phyloP scores from a whole-genome alignment of 2,888 invertebrate genomes.

The Germaria angustata region DNA sequence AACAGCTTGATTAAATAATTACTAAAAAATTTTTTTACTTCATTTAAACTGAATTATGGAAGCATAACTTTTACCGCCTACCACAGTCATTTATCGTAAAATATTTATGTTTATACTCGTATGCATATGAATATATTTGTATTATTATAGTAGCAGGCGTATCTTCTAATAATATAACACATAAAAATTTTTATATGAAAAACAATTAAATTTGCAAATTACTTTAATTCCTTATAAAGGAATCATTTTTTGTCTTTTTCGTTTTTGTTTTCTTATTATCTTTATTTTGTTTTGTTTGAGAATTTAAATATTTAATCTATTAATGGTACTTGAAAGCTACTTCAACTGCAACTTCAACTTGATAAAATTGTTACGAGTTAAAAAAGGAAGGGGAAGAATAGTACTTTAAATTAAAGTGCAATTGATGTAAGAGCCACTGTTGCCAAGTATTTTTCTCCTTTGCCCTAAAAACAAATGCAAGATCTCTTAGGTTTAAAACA shows the following conservation, averaged over 20 bases:
- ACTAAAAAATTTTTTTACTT: background rate
- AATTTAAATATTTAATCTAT: slow-evolving; percentile 62
- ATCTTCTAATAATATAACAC: too few relatives aligned
- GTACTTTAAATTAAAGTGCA: slow-evolving; percentile 35
- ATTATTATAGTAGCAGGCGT: background rate
- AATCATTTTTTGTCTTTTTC: too few relatives aligned
- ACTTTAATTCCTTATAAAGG: background rate
- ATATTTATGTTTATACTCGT: background rate
- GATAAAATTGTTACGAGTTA: slow-evolving; percentile 32
- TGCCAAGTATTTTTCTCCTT: background rate
- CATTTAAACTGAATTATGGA: too few relatives aligned
- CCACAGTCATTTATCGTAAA: background rate
- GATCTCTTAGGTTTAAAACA: background rate
- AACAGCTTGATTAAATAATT: background rate
- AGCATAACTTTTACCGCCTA: background rate
- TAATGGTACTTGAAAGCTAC: slow-evolving; percentile 59
- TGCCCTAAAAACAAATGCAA: background rate
- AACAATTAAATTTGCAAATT: slow-evolving; percentile 26
- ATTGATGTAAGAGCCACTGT: slow-evolving; percentile 34
- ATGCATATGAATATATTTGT: background rate
- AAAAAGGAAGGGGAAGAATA: background rate
- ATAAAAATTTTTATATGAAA: slow-evolving; percentile 7
- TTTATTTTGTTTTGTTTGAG: slow-evolving; percentile 20
- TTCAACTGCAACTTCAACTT: slow-evolving; percentile 59
- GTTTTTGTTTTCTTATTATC: too few relatives aligned